A percentile compares a stretch with the other conserved stretches of the same genome.
phyloP scores from a whole-genome alignment of 2,797 vertebrate genomes.

The Catostomus latipinnis region DNA sequence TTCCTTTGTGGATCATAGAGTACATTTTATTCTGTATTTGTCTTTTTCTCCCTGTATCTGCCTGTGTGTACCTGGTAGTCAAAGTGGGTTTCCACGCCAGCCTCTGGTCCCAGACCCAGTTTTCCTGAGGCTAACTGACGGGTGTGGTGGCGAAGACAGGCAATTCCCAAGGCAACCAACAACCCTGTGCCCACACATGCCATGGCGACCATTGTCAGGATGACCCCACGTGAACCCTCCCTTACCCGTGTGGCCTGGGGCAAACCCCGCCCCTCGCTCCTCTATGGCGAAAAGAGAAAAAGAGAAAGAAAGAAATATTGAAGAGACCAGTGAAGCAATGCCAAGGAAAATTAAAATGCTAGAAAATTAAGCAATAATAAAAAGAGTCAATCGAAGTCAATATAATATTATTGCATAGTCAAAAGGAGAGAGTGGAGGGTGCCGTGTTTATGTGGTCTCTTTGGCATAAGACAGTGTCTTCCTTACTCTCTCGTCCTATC shows the following conservation, averaged over 20 bases:
- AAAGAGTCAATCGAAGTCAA: background rate
- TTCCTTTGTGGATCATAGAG: background rate
- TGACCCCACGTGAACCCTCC: slow-evolving; percentile 84
- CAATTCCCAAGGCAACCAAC: slow-evolving; percentile 80
- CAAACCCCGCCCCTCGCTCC: slow-evolving; percentile 81
- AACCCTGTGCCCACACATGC: slow-evolving; percentile 88
- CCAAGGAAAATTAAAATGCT: background rate
- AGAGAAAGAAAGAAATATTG: slow-evolving; percentile 1
- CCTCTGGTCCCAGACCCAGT: slow-evolving; percentile 90
- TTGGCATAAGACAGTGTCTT: slow-evolving; percentile 35
- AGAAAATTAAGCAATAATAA: background rate
- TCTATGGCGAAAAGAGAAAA: slow-evolving; percentile 71
- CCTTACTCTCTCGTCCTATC: slow-evolving; percentile 32
- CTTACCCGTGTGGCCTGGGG: slow-evolving; percentile 78
- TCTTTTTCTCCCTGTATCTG: background rate
- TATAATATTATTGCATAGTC: background rate
- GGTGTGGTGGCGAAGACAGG: slow-evolving; percentile 88
- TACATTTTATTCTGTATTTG: background rate
- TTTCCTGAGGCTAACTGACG: slow-evolving; percentile 89
- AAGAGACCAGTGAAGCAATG: background rate
- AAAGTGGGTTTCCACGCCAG: slow-evolving; percentile 89
- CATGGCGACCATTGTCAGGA: slow-evolving; percentile 90
- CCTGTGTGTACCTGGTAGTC: slow-evolving; percentile 89
- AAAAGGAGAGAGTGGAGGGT: slow-evolving; percentile 23
- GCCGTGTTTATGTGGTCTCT: slow-evolving; percentile 50